Conservation (phyloP, 2,888 invertebrate genomes). For the Apodemia mormo region DNA sequence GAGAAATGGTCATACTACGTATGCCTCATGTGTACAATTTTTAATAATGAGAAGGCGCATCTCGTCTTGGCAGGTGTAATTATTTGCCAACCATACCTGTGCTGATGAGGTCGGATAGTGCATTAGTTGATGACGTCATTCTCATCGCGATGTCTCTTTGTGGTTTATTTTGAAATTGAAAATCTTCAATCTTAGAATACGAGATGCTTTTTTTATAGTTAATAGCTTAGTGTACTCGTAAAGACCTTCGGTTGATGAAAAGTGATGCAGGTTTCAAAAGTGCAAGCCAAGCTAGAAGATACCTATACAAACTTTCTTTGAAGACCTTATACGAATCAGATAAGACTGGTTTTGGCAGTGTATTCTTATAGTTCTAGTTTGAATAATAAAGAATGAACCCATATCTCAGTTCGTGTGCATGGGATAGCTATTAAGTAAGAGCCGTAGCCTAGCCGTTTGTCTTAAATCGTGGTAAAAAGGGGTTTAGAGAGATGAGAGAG, state of each 20-base stretch:
- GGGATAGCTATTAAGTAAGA: too few species aligned
- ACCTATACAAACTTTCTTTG: too few species aligned
- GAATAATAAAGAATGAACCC: too few species aligned
- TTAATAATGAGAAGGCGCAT: conserved; percentile 51
- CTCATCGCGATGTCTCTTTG: conserved; percentile 22
- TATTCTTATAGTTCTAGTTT: too few species aligned
- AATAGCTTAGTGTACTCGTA: neutral
- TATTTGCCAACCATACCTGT: conserved; percentile 47
- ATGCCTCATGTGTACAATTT: conserved; percentile 45
- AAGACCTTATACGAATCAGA: too few species aligned
- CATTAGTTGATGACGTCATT: conserved; percentile 74
- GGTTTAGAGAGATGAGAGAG: too few species aligned
- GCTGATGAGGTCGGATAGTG: conserved; percentile 66
- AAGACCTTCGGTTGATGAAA: neutral
- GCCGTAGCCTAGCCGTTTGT: too few species aligned
- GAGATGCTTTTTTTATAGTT: neutral
- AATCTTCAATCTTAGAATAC: conserved; percentile 8
- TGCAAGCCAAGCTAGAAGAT: neutral
- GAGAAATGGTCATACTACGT: conserved; percentile 15
- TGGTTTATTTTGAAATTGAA: conserved; percentile 7
- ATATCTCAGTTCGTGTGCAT: too few species aligned
- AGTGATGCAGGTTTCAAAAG: neutral
- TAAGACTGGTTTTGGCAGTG: too few species aligned
- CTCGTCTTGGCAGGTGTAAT: conserved; percentile 67
- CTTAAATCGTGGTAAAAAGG: too few species aligned